Evolutionary conservation across 2,888 invertebrate genomes (phyloP), one percentile per base, ranked within the genome.

Genomic region (Bugulina stolonifera): DNA sequence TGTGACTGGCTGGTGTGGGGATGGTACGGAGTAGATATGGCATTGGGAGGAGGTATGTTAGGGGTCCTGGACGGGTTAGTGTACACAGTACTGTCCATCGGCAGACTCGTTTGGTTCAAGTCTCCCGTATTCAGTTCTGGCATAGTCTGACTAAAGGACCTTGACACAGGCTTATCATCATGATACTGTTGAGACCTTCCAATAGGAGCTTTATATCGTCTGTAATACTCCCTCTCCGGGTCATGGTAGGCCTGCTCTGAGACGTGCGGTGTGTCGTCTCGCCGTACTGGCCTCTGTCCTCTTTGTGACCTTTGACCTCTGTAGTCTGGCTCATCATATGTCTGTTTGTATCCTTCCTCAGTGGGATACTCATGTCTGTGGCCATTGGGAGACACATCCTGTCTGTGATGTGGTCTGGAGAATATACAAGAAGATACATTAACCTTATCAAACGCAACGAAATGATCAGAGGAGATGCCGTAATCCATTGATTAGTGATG

Each of bases 101-200:
- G 34, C 5, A 64, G 10, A 10, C 29, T 64, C 2, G 64, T 64
- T 32, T 64, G 64, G 32, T 64, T 2, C 64, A 64, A n/a, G 34
- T 64, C 64, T 64, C 64, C 32, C n/a, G 64, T 64, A 32, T 64
- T 64, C 64, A 64, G 32, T 32, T 64, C 64, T 14, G 25, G 29
- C 64, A 64, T 64, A 64, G 64, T 64, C 10, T 32, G 64, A 27
- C 32, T 32, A 34, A 64, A 64, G 1, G 64, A 64, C 32, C 64
- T 64, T 43, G 43, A 43, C 43, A 5, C 10, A 18, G 43, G 43
- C 10, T 43, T 18, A 43, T 43, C 43, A 18, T 18, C 10, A 43
- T 43, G 43, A 5, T 5, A 10, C 43, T 43, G 43, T n/a, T n/a
- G n/a, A 25, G n/a, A 23, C 10, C 57, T 22, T 32, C 64, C 32